Evolutionary conservation across 37 sponge, comb jelly and placozoan species (phyloP).

Genomic region (Agelas oroides): DNA sequence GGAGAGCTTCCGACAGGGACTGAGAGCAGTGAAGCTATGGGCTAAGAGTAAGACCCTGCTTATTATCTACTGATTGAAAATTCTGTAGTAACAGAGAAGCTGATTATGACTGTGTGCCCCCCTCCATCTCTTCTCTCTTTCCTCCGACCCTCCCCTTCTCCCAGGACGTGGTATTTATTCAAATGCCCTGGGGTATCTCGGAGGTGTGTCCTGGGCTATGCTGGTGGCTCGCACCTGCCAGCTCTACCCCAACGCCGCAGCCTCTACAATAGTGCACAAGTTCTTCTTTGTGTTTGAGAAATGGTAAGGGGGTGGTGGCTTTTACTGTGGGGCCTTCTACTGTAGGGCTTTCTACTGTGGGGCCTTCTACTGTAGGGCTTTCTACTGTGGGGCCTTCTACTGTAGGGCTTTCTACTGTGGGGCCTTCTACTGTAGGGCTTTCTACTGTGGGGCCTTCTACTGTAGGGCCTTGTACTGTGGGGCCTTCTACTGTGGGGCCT

Average conservation of each 20-base stretch:
- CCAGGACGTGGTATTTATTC: slow-evolving; percentile 94
- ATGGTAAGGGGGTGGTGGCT: slow-evolving; percentile 65
- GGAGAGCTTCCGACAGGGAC: slow-evolving; percentile 89
- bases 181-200: slow-evolving; percentile 96
- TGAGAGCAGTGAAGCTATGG: slow-evolving; percentile 97
- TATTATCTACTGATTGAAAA: not conserved
- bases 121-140: not conserved
- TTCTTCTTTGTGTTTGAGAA: slow-evolving; percentile 95
- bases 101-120: not conserved
- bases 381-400: too few species aligned
- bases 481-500: too few species aligned
- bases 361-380: too few species aligned
- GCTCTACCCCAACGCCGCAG: slow-evolving; percentile 97
- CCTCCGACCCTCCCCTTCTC: not conserved
- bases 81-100: not conserved
- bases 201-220: slow-evolving; percentile 99
- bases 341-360: not conserved
- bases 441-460: too few species aligned
- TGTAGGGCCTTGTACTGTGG: too few species aligned
- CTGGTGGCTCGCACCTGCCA: slow-evolving; percentile 98
- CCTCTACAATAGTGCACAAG: slow-evolving; percentile 94
- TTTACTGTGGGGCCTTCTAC: not conserved
- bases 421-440: too few species aligned
- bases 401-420: too few species aligned
- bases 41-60: slow-evolving; percentile 81